phyloP scores from a whole-genome alignment of 2,797 vertebrate genomes.

The Emydoidea blandingii region DNA sequence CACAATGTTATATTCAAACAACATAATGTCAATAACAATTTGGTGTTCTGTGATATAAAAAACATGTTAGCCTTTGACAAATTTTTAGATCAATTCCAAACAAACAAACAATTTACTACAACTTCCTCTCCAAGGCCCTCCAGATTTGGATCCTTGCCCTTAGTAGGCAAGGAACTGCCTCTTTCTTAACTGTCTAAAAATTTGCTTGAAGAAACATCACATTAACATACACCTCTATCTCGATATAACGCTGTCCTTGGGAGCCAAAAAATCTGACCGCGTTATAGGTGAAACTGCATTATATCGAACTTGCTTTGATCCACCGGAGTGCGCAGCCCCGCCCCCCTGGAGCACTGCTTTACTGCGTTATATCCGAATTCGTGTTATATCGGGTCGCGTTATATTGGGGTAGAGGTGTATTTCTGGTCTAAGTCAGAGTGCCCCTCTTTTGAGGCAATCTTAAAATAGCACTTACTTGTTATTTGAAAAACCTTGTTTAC shows the following conservation, averaged over 20 bases:
- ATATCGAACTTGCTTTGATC: no score
- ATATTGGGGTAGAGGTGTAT: background rate
- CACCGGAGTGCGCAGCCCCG: no score
- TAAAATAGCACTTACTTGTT: background rate
- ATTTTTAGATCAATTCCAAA: background rate
- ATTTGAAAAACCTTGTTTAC: background rate
- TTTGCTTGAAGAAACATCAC: background rate
- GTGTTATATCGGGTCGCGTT: no score
- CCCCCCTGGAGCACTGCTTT: no score
- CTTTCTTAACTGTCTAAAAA: background rate
- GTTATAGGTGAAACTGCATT: no score
- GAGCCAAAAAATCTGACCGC: no score
- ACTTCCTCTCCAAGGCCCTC: background rate
- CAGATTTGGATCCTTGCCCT: background rate
- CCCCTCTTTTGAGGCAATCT: background rate
- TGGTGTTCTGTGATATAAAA: conserved; percentile 5
- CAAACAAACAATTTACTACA: background rate
- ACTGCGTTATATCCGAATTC: no score
- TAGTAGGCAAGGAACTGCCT: background rate
- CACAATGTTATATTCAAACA: background rate
- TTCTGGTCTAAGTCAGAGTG: accelerated
- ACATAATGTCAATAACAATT: background rate
- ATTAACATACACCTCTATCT: background rate
- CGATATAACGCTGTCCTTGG: no score
- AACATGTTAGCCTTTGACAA: background rate